Base-by-base conservation (phyloP, 2,888 invertebrate species). In the Standfussiana lucernea region DNA sequence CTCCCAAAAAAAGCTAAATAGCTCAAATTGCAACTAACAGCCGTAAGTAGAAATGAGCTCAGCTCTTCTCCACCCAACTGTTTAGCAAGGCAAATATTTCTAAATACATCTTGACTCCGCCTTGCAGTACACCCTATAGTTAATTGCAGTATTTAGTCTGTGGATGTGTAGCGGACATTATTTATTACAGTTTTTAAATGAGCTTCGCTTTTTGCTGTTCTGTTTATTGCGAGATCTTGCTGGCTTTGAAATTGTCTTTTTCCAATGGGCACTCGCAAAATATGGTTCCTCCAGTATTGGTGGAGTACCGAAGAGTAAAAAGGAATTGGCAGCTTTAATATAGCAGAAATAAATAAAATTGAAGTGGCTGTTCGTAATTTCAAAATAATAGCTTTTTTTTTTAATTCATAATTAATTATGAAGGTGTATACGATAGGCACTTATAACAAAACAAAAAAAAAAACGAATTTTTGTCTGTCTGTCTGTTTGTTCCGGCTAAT, bases 11-110 rank as follows among this genome's bases (percentile, higher is more conserved):
- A 61, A 45, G n/a, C 15, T 32, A 59, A 76, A 76, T 68, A 18
- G 32, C 66, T 45, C 5, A 21, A 40, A 32, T 65, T 59, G 28
- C 10, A 37, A 18, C 64, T 45, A 37, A 78, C 21, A 10, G 15
- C 13, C 45, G 6, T 32, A 15, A 15, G 62, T 59, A 40, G 28
- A 79, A 83, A 83, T 86, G 80, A 82, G 80, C 80, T 73, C 84
- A 85, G 84, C 79, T n/a, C 35, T 84, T 74, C 77, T 45, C 53
- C 59, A 69, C 75, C 78, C 70, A 70, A 59, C 61, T 28, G 18
- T 62, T 79, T 79, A 47, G 72, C 72, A 72, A 79, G 67, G 42
- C 67, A 77, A 77, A 77, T 77, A n/a, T 40, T 21, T 59, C 56
- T 66, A 77, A 77, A 68, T 78, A 42, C 35, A 35, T 50, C 67